Evolutionary conservation across 2,113 vertebrate species (phyloP).

Genomic region (Hylia prasina): DNA sequence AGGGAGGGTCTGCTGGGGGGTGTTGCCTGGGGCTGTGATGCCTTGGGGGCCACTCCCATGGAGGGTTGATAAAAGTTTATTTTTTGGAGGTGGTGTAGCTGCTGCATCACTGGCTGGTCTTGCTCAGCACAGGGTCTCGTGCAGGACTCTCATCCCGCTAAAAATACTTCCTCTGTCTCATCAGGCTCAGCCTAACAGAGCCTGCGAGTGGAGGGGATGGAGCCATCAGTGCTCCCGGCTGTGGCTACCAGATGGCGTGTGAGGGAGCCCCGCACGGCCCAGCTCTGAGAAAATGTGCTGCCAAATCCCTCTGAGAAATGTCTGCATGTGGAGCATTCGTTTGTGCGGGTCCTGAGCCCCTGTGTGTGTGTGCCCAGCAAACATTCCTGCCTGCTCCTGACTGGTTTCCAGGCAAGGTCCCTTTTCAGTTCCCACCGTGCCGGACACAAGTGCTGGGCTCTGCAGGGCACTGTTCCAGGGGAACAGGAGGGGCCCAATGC

Average conservation of each 20-base stretch:
- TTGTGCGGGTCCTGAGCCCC: not conserved
- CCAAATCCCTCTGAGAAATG: not conserved
- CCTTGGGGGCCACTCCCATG: fast-evolving
- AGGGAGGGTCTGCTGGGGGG: fast-evolving
- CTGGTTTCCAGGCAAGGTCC: not conserved
- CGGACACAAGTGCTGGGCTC: fast-evolving
- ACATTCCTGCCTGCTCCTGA: not conserved
- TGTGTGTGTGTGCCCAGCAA: not conserved
- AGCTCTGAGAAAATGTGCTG: not conserved
- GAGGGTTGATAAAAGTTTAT: not conserved
- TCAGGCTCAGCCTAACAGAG: fast-evolving
- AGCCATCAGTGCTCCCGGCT: not conserved
- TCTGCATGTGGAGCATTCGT: fast-evolving
- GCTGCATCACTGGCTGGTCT: not conserved
- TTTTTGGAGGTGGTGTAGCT: not conserved
- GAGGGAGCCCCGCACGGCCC: fast-evolving
- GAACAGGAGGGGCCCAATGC: fast-evolving
- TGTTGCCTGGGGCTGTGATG: not conserved
- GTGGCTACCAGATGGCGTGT: fast-evolving
- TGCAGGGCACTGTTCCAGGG: not conserved
- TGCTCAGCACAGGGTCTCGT: not conserved
- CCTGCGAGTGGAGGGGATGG: not conserved
- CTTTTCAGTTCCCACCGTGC: not conserved
- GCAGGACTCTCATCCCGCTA: not conserved
- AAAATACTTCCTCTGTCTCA: not conserved